phyloP scores from a whole-genome alignment of 2,888 invertebrate genomes.

The Cybosia mesomella region DNA sequence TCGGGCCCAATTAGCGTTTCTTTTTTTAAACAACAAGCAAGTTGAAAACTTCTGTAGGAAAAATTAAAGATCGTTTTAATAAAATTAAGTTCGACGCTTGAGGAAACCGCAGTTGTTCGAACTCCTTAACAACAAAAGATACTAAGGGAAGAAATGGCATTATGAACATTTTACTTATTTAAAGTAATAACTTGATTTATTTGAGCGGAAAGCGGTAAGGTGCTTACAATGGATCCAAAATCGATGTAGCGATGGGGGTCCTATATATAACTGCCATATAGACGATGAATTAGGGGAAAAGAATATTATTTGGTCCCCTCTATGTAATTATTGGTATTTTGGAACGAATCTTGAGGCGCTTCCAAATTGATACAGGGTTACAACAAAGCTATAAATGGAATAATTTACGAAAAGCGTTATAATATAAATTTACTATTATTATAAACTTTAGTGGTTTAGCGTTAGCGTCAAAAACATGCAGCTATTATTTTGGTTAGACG shows the following conservation, averaged over 20 bases:
- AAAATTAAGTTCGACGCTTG: conserved; percentile 40
- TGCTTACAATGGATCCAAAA: conserved; percentile 34
- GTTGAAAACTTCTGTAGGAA: conserved; percentile 36
- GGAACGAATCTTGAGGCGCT: conserved; percentile 67
- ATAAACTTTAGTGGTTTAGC: background rate
- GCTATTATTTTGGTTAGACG: conserved; percentile 17
- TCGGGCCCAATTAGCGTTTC: conserved; percentile 41
- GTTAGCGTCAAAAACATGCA: background rate
- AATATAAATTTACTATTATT: background rate
- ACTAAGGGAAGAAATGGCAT: conserved; percentile 24
- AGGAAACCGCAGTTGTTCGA: conserved; percentile 34
- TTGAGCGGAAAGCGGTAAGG: conserved; percentile 36
- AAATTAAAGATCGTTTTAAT: conserved; percentile 48
- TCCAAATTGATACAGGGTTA: conserved; percentile 27
- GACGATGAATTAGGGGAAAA: conserved; percentile 62
- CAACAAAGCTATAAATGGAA: conserved; percentile 19
- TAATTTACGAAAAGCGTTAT: conserved; percentile 26
- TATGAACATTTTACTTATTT: conserved; percentile 14
- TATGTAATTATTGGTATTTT: conserved; percentile 76
- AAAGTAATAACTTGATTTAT: conserved; percentile 30
- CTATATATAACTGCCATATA: conserved; percentile 34
- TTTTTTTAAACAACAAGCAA: conserved; percentile 37
- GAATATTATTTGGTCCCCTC: conserved; percentile 68
- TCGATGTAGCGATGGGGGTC: conserved; percentile 33
- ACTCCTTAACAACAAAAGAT: conserved; percentile 40